Base-by-base conservation (phyloP, 2,888 invertebrate genomes). In the Dendrolimus pini region DNA sequence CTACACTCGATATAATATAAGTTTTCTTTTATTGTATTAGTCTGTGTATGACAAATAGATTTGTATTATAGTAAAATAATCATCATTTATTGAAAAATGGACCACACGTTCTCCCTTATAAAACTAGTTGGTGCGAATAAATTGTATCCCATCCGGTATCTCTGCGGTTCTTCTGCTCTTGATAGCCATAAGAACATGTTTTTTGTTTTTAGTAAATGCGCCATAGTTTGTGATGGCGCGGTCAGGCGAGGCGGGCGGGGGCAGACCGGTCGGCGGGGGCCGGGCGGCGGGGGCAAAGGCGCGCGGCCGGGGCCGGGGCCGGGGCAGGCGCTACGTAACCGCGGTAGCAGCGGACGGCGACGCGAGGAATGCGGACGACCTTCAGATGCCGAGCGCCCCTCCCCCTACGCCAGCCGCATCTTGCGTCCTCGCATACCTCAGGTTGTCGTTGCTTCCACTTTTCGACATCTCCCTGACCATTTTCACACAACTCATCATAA, bases 301-400 rank as follows among this genome's bases (percentile, higher is more conserved):
- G 30, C 62, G 72, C 65, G 73, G 64, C 71, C 69, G 61, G 64
- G 62, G 62, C 61, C 67, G 65, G 69, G 68, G 67, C 63, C 69
- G 69, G 66, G 71, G 75, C 75, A 80, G 88, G 86, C 85, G 89
- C 89, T 89, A 90, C 90, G 90, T 90, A 90, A 90, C 89, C 89
- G 89, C 89, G 89, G 90, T 89, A 89, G 90, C 89, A 78, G 88
- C 87, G 89, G 89, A 82, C 87, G 88, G 87, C 87, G 89, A 88
- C 88, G 88, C 83, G 82, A 83, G 89, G 90, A 89, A 90, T 90
- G 90, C 89, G 89, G 90, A 86, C 89, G 90, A 89, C 90, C 90
- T 90, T 90, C 89, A 89, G 85, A 89, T 89, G 84, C 88, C 89
- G 87, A 86, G 79, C 83, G 84, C 89, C 88, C 88, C 87, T 85